These are phyloP conservation scores for Dendronephthya gigantea DNA, from an alignment of 64 coral and sea anemone genomes.

Conservation along the genomic window DNA sequence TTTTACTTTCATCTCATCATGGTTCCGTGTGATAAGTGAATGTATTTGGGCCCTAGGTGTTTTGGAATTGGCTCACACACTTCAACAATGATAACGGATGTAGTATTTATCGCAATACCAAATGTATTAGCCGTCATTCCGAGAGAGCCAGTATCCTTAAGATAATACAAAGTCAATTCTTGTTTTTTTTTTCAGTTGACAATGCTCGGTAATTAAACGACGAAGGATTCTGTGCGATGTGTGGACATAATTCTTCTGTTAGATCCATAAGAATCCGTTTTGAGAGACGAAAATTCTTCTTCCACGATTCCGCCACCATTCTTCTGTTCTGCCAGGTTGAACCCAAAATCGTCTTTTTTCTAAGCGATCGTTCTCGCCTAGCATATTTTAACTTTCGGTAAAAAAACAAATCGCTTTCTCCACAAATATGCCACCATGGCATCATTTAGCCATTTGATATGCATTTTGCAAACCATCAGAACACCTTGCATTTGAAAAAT, in stretches of 20 bases:
- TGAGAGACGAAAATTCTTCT: neutral
- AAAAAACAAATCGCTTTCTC: neutral
- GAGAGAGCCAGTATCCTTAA: neutral
- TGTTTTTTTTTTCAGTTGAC: neutral
- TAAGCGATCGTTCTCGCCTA: neutral
- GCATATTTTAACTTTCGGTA: neutral
- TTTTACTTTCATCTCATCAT: constrained; percentile 13
- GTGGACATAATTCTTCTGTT: neutral
- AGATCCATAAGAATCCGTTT: neutral
- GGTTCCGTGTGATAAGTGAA: neutral
- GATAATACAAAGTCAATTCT: neutral
- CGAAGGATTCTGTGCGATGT: neutral
- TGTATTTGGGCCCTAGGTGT: constrained; percentile 23
- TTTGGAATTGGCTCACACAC: constrained; percentile 13
- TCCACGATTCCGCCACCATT: neutral
- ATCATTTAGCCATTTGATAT: neutral
- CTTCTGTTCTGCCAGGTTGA: neutral
- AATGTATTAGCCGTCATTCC: neutral
- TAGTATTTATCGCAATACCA: constrained; percentile 7
- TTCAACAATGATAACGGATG: constrained; percentile 10
- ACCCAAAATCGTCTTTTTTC: neutral
- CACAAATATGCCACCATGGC: neutral
- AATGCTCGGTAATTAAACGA: neutral
- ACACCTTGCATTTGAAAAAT: neutral
- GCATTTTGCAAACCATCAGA: neutral